These are phyloP conservation scores for Peromyscus attwateri DNA, from an alignment of 2,797 vertebrate genomes.

Conservation along the genomic window DNA sequence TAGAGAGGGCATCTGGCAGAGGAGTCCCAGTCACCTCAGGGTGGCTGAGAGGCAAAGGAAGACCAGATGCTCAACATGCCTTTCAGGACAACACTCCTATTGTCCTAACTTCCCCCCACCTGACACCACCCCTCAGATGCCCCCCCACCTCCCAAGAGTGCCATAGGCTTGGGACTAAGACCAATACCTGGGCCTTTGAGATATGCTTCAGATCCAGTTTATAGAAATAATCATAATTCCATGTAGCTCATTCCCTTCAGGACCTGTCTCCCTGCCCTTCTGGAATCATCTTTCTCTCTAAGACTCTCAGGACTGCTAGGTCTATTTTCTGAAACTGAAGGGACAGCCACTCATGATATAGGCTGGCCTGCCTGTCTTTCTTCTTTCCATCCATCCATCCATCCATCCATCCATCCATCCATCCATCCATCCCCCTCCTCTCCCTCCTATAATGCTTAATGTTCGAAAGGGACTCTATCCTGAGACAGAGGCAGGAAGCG, in stretches of 20 bases:
- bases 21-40: background rate
- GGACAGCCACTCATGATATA: constrained; percentile 53
- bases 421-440: background rate
- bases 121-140: background rate
- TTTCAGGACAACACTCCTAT: background rate
- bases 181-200: background rate
- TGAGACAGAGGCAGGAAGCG: background rate
- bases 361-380: background rate
- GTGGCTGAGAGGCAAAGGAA: background rate
- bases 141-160: background rate
- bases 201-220: background rate
- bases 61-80: background rate
- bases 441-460: background rate
- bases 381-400: background rate
- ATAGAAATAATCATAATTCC: background rate
- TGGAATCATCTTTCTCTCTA: background rate
- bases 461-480: background rate
- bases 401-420: background rate
- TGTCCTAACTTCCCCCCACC: background rate
- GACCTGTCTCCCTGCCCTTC: background rate
- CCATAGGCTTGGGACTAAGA: background rate
- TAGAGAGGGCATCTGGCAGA: background rate
- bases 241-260: background rate
- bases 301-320: background rate
- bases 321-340: constrained; percentile 57